Evolutionary conservation across 1,140 invertebrate genomes (phyloP).

Genomic region (Drosophila guanche): DNA sequence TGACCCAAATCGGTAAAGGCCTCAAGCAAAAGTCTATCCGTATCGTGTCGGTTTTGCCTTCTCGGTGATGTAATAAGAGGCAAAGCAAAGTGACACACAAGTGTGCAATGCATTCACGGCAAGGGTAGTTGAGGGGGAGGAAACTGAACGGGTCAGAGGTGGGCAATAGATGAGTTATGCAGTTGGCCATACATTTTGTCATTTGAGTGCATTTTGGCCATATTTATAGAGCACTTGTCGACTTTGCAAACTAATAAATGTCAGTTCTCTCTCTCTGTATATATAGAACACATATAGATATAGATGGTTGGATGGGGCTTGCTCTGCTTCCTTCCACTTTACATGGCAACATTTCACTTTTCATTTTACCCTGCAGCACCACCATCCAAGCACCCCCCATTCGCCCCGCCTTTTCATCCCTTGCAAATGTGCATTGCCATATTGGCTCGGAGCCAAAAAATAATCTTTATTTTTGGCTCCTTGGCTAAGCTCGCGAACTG

Average conservation of each 20-base stretch:
- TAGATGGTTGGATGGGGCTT: constrained; percentile 7
- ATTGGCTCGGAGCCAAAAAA: constrained; percentile 60
- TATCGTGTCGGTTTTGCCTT: constrained; percentile 27
- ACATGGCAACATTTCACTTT: constrained; percentile 62
- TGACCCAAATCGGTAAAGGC: constrained; percentile 67
- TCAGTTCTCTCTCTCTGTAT: constrained; percentile 53
- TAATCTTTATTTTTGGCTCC: constrained; percentile 77
- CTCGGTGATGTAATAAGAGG: constrained; percentile 73
- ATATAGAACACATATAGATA: constrained; percentile 19
- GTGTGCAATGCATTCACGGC: constrained; percentile 24
- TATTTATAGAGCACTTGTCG: constrained; percentile 61
- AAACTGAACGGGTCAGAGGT: background rate
- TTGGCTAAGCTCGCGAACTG: constrained; percentile 70
- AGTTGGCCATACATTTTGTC: constrained; percentile 52
- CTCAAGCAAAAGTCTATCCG: constrained; percentile 43
- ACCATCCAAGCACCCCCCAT: background rate
- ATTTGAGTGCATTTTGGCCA: constrained; percentile 26
- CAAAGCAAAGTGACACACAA: constrained; percentile 69
- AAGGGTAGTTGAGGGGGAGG: background rate
- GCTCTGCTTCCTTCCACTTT: background rate
- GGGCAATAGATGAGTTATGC: constrained; percentile 42
- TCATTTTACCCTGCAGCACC: constrained; percentile 31
- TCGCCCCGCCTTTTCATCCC: constrained; percentile 3
- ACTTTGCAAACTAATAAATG: constrained; percentile 70
- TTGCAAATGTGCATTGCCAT: constrained; percentile 53